These are phyloP conservation scores for Orthosia incerta DNA, from an alignment of 2,888 invertebrate genomes.

Conservation along the genomic window DNA sequence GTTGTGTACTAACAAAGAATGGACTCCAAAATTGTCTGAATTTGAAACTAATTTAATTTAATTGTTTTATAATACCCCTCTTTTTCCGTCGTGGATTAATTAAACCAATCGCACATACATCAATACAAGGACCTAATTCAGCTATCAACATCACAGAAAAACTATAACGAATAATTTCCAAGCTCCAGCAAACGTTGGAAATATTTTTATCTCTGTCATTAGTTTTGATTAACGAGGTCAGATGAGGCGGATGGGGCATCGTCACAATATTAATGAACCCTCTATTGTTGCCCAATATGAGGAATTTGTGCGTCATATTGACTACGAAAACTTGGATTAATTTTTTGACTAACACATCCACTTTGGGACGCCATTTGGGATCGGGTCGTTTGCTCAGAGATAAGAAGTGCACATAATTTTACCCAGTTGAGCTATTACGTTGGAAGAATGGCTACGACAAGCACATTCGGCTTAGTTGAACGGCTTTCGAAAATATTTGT, in stretches of 20 bases:
- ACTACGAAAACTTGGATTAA: slow-evolving; percentile 34
- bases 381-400: slow-evolving; percentile 50
- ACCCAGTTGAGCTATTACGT: slow-evolving; percentile 56
- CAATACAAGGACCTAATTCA: slow-evolving; percentile 24
- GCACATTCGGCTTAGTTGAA: slow-evolving; percentile 48
- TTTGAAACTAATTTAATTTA: no score
- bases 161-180: slow-evolving; percentile 67
- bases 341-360: slow-evolving; percentile 39
- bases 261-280: slow-evolving; percentile 73
- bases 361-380: slow-evolving; percentile 47
- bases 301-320: slow-evolving; percentile 63
- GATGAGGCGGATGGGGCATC: slow-evolving; percentile 61
- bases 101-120: neutral
- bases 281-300: slow-evolving; percentile 68
- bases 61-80: no score
- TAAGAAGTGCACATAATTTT: slow-evolving; percentile 62
- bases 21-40: no score
- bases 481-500: slow-evolving; percentile 40
- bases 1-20: no score
- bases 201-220: slow-evolving; percentile 79
- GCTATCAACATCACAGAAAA: slow-evolving; percentile 52
- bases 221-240: slow-evolving; percentile 77
- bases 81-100: no score
- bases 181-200: slow-evolving; percentile 64
- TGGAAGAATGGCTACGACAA: slow-evolving; percentile 50